These are phyloP conservation scores for Trachelus stipa DNA, from an alignment of 2,888 invertebrate genomes.

Conservation along the genomic window DNA sequence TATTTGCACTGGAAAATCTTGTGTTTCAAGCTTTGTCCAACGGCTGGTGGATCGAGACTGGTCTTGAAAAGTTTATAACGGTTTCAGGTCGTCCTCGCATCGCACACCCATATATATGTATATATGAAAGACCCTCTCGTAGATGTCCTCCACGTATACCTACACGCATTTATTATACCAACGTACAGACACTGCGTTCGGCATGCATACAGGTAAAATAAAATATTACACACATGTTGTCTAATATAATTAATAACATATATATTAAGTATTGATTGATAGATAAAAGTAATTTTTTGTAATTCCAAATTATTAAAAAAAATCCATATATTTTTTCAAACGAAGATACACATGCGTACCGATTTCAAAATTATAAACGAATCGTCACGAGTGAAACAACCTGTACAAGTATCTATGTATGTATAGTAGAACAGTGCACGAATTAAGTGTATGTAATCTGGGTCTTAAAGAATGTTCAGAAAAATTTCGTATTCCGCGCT, in stretches of 20 bases:
- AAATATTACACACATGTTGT: neutral
- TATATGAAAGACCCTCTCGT: neutral
- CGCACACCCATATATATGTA: conserved; percentile 18
- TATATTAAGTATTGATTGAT: too few relatives aligned
- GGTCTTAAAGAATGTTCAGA: neutral
- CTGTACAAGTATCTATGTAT: neutral
- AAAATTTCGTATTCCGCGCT: neutral
- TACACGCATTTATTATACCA: neutral
- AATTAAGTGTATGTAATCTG: neutral
- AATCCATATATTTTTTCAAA: neutral
- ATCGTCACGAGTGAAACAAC: neutral
- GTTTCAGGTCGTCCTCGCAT: conserved; percentile 53
- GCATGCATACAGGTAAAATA: neutral
- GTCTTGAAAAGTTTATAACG: conserved; percentile 58
- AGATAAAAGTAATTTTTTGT: too few relatives aligned
- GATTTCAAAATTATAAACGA: neutral
- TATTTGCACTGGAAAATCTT: neutral
- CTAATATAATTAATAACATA: neutral
- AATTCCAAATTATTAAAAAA: neutral
- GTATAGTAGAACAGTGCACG: neutral
- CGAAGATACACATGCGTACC: neutral
- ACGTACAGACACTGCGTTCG: neutral
- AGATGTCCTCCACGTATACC: neutral
- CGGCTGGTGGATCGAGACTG: conserved; percentile 56
- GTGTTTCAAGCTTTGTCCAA: conserved; percentile 32